Conservation (phyloP, 2,888 invertebrate genomes). For the Nesidiocoris tenuis region DNA sequence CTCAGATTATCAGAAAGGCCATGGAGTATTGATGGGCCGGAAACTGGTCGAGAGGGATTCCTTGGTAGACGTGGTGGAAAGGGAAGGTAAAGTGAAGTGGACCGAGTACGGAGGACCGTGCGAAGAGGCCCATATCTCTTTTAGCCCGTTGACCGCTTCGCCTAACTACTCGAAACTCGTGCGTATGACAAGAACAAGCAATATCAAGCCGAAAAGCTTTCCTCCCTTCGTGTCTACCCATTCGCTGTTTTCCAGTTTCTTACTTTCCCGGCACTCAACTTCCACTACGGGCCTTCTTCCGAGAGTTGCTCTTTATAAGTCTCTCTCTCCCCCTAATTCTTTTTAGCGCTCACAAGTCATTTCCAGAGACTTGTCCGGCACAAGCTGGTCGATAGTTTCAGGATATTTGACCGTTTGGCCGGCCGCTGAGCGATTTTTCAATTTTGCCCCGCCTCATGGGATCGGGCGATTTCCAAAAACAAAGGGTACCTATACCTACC, state of each 20-base stretch:
- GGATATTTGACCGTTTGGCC: background rate
- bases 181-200: conserved; percentile 35
- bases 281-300: background rate
- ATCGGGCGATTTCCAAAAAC: no score
- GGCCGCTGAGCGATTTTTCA: background rate
- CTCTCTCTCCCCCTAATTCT: background rate
- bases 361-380: background rate
- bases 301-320: background rate
- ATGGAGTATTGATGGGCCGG: conserved; percentile 32
- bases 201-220: background rate
- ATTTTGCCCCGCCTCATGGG: no score
- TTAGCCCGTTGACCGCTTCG: conserved; percentile 25
- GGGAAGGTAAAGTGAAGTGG: conserved; percentile 2
- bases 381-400: background rate
- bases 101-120: conserved; percentile 1
- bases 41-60: conserved; percentile 3
- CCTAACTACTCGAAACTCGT: conserved; percentile 32
- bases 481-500: no score
- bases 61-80: background rate
- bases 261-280: background rate
- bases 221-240: background rate
- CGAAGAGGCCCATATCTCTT: conserved; percentile 21
- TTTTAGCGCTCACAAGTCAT: background rate
- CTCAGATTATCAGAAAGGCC: conserved; percentile 34
- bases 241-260: background rate